phyloP scores from a whole-genome alignment of 2,113 vertebrate species.

The Rana temporaria region DNA sequence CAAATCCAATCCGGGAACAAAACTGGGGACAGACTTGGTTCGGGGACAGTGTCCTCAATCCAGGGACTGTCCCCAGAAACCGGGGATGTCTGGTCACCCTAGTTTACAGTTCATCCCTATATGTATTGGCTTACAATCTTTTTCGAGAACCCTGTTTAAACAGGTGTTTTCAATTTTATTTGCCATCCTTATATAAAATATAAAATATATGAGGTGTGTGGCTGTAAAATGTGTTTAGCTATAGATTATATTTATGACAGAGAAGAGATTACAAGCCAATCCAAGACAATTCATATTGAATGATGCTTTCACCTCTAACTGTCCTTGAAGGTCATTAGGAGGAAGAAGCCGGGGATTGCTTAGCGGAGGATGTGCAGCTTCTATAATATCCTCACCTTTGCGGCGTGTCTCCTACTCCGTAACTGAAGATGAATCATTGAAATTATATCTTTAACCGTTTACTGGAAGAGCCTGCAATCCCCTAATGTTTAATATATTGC shows the following conservation, averaged over 20 bases:
- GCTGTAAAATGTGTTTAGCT: not conserved
- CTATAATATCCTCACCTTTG: conserved; percentile 28
- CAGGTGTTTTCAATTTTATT: not conserved
- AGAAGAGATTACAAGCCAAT: conserved; percentile 2
- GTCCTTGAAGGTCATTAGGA: conserved; percentile 51
- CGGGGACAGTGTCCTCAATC: too few relatives aligned
- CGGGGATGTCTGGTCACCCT: too few relatives aligned
- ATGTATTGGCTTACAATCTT: too few relatives aligned
- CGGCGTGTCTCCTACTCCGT: conserved; percentile 19
- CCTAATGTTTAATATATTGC: conserved; percentile 44
- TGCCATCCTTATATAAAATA: not conserved
- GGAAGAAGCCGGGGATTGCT: not conserved
- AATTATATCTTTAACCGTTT: conserved; percentile 53
- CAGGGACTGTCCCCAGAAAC: too few relatives aligned
- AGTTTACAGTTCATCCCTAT: too few relatives aligned
- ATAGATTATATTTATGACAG: conserved; percentile 3
- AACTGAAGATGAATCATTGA: conserved; percentile 50
- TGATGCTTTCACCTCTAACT: conserved; percentile 34
- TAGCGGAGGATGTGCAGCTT: conserved; percentile 1
- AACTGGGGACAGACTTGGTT: too few relatives aligned
- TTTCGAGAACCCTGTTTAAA: too few relatives aligned
- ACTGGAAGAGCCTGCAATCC: conserved; percentile 26
- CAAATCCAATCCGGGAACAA: too few relatives aligned
- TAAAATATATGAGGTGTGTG: not conserved
- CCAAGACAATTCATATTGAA: not conserved